Evolutionary conservation across 1,140 invertebrate genomes (phyloP).

Genomic region (Zaprionus vittiger): DNA sequence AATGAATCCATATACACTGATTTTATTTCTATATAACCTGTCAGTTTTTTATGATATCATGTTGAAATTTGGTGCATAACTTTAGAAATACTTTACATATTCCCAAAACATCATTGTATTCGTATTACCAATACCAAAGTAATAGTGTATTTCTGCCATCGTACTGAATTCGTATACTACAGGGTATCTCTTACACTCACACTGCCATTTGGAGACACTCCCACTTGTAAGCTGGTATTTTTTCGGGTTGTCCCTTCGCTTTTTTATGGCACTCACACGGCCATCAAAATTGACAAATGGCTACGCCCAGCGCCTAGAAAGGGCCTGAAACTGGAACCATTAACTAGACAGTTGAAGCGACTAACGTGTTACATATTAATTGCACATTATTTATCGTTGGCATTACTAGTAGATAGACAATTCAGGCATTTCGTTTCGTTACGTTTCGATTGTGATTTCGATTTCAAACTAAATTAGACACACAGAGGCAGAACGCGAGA

Average conservation of each 20-base stretch:
- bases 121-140: not conserved
- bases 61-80: not conserved
- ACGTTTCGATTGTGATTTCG: constrained; percentile 43
- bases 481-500: constrained; percentile 12
- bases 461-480: constrained; percentile 69
- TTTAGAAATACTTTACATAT: not conserved
- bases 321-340: constrained; percentile 44
- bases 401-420: constrained; percentile 51
- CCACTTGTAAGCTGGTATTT: not conserved
- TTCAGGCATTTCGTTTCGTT: constrained; percentile 36
- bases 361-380: constrained; percentile 83
- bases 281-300: constrained; percentile 80
- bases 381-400: constrained; percentile 73
- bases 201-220: not conserved
- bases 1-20: too few species aligned
- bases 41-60: not conserved
- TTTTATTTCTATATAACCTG: not conserved
- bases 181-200: not conserved
- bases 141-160: not conserved
- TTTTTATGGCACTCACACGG: constrained; percentile 66
- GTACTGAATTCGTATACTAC: not conserved
- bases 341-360: constrained; percentile 56
- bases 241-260: constrained; percentile 27
- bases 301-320: constrained; percentile 4
- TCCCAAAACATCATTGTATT: not conserved